phyloP scores from a whole-genome alignment of 1,140 invertebrate genomes.

The Tetramorium alpestre region DNA sequence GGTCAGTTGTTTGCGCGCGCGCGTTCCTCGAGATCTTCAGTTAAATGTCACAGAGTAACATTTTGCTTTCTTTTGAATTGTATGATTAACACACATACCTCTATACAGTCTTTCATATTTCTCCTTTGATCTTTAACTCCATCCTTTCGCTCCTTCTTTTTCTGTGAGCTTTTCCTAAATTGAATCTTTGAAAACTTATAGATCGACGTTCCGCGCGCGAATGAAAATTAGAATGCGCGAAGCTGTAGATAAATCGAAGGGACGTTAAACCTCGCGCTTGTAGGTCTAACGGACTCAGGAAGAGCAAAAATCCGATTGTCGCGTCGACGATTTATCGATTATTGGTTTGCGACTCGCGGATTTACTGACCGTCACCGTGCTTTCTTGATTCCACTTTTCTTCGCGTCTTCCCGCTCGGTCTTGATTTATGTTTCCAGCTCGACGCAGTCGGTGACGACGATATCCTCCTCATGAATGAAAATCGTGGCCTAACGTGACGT shows the following conservation, averaged over 20 bases:
- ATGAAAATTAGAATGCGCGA: background rate
- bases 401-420: background rate
- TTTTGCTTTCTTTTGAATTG: too few relatives aligned
- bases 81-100: too few relatives aligned
- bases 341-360: conserved; percentile 53
- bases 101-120: too few relatives aligned
- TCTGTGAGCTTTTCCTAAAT: background rate
- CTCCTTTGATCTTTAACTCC: too few relatives aligned
- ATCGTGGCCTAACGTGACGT: background rate
- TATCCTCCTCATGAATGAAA: background rate
- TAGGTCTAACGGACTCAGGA: background rate
- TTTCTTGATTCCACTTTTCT: conserved; percentile 1
- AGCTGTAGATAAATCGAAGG: background rate
- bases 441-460: background rate
- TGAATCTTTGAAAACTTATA: background rate
- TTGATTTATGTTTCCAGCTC: conserved; percentile 19
- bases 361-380: conserved; percentile 34
- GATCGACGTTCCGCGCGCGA: background rate
- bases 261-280: background rate
- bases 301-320: conserved; percentile 57
- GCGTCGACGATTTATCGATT: conserved; percentile 62
- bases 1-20: background rate
- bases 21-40: background rate
- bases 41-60: background rate
- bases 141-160: too few relatives aligned